These are phyloP conservation scores for Microhierax caerulescens DNA, from an alignment of 2,797 vertebrate species.

Conservation along the genomic window DNA sequence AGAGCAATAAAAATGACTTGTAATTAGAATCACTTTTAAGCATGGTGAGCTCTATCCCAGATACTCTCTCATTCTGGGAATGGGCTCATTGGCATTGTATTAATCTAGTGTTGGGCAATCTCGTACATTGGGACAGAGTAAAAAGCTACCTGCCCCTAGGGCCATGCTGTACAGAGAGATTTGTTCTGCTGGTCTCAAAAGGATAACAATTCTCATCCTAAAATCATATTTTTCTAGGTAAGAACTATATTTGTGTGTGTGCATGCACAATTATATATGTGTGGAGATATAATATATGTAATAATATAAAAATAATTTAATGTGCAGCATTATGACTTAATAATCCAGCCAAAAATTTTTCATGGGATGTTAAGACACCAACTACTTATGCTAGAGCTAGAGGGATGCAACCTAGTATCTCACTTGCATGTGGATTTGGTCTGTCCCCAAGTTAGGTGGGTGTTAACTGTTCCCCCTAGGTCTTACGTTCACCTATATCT, in stretches of 20 bases:
- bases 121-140: background rate
- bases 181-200: background rate
- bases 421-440: background rate
- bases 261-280: background rate
- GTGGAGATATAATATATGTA: too few species aligned
- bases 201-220: background rate
- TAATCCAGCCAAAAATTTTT: background rate
- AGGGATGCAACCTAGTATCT: background rate
- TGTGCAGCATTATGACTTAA: background rate
- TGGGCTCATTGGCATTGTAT: fast-evolving
- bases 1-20: fast-evolving
- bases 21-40: background rate
- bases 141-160: background rate
- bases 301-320: too few species aligned
- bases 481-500: background rate
- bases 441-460: background rate
- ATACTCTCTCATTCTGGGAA: background rate
- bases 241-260: background rate
- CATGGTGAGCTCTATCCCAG: background rate
- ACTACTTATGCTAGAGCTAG: background rate
- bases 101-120: background rate
- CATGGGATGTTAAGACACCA: background rate
- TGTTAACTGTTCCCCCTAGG: background rate
- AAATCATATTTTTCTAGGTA: background rate
- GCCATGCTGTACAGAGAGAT: background rate